Evolutionary conservation across 2,888 invertebrate genomes (phyloP), one percentile per base, ranked within the genome.

Genomic region (Rhagonycha lutea): DNA sequence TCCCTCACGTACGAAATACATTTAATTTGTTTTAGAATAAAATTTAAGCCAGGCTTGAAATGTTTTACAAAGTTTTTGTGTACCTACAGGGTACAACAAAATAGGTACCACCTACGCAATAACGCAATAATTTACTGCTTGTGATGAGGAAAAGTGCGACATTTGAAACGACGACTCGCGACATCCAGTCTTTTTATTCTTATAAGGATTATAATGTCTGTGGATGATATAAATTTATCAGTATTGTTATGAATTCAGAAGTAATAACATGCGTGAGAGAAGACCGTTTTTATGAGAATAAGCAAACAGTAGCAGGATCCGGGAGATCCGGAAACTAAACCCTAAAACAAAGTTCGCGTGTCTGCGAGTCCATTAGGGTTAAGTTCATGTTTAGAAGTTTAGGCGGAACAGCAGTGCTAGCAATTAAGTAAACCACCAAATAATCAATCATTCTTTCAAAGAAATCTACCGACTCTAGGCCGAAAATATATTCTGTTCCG

Each of bases 341-440:
- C 73, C 72, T 77, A 77, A 77, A 77, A 80, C 80, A 79, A 79
- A 77, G 80, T 81, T 84, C 80, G 85, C 84, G 84, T 83, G 84
- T 78, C 82, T 73, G 78, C 70, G 76, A 81, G 82, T 84, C 85
- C 84, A 85, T 85, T 85, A 85, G 85, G 73, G 77, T 85, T 83
- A 83, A 82, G 84, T 84, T 84, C 84, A 83, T 83, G 84, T 83
- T 84, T 83, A 81, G 84, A 83, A 83, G 81, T 84, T 84, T 82
- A 82, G 82, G 80, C 81, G 82, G 81, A 81, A 82, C 81, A 80
- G 81, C 82, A 80, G 79, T 81, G 83, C 82, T 83, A 78, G 83
- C 83, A 84, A 85, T 85, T 85, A 84, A 83, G 82, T 82, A 83
- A 84, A 83, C 84, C 84, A 79, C 82, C 79, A 80, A 81, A 83